phyloP scores from a whole-genome alignment of 1,140 invertebrate genomes.

The Leptoteleia sp. region DNA sequence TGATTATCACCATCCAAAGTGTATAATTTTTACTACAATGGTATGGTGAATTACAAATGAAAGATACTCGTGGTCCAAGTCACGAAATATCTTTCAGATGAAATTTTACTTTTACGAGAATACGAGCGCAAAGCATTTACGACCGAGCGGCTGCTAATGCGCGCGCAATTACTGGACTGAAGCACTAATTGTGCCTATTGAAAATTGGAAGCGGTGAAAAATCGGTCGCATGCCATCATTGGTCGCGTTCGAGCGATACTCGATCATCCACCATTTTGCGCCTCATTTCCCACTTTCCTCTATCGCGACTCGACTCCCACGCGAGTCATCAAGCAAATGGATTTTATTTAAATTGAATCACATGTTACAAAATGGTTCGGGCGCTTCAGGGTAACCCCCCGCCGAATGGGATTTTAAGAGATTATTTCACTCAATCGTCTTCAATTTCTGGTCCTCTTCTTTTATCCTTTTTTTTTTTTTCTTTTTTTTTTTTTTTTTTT shows the following conservation, averaged over 20 bases:
- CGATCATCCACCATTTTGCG: constrained; percentile 25
- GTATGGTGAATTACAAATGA: too few species aligned
- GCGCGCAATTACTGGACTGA: constrained; percentile 24
- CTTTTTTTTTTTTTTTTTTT: too few species aligned
- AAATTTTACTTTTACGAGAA: neutral
- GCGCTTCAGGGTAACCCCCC: constrained; percentile 25
- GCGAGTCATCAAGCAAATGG: constrained; percentile 45
- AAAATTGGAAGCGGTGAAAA: constrained; percentile 23
- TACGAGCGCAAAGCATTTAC: too few species aligned
- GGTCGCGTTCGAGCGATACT: constrained; percentile 23
- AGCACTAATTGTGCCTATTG: constrained; percentile 15
- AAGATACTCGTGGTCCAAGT: too few species aligned
- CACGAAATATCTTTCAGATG: neutral
- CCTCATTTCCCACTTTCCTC: constrained; percentile 38
- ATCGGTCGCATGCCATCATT: constrained; percentile 24
- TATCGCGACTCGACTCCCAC: constrained; percentile 37
- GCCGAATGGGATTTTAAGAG: constrained; percentile 1
- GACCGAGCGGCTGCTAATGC: neutral
- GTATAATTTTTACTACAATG: too few species aligned
- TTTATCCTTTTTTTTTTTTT: too few species aligned
- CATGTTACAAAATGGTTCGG: neutral
- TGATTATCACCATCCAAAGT: too few species aligned
- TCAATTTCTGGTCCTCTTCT: too few species aligned
- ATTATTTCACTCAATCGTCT: too few species aligned
- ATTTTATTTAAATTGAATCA: constrained; percentile 51